phyloP scores from a whole-genome alignment of 2,888 invertebrate species.

The Rotaria macrura region DNA sequence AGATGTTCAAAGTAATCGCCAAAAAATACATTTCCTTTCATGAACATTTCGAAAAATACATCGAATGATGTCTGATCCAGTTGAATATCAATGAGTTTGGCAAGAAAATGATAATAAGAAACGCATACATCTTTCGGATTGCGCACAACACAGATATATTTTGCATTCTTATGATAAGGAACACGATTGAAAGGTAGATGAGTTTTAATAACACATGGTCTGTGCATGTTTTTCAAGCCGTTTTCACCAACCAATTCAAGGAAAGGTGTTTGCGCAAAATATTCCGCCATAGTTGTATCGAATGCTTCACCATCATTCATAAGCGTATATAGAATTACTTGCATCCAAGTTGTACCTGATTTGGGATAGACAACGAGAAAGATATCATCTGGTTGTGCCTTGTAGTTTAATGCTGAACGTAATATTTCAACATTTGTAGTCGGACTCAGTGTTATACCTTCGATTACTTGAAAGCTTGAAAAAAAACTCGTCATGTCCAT shows the following conservation, averaged over 20 bases:
- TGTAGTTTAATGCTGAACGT: not conserved
- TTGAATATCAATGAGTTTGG: too few relatives aligned
- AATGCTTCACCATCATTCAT: conserved; percentile 16
- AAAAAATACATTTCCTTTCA: too few relatives aligned
- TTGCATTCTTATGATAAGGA: conserved; percentile 4
- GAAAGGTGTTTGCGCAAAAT: conserved; percentile 17
- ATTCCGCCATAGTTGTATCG: not conserved
- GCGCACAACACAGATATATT: conserved; percentile 22
- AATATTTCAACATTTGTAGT: not conserved
- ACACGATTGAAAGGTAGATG: conserved; percentile 15
- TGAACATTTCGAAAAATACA: too few relatives aligned
- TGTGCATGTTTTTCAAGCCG: not conserved
- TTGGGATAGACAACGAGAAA: conserved; percentile 24
- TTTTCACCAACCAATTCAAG: not conserved
- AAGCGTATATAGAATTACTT: conserved; percentile 19
- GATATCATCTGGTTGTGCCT: not conserved
- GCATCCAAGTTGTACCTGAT: conserved; percentile 27
- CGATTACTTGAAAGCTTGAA: not conserved
- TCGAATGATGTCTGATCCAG: too few relatives aligned
- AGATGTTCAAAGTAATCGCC: too few relatives aligned
- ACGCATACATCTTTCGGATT: conserved; percentile 25
- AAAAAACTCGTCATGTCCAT: not conserved
- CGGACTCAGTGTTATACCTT: not conserved
- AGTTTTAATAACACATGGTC: conserved; percentile 22
- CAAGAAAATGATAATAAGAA: too few relatives aligned